Base-by-base conservation (phyloP, 2,888 invertebrate species). In the Hemicrepidius hirtus region DNA sequence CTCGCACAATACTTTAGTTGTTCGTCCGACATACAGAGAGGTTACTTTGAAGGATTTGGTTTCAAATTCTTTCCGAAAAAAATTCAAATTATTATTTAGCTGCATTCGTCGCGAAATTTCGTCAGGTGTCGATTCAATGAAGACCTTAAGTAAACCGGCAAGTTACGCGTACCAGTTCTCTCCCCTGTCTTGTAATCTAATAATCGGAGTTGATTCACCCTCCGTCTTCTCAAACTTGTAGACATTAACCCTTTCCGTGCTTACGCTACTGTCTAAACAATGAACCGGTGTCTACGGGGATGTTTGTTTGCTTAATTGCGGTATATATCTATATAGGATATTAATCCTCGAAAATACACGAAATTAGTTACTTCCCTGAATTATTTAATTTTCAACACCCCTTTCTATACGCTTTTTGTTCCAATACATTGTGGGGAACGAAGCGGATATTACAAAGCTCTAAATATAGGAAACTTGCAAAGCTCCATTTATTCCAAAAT, bases 131-230 rank as follows among this genome's bases (percentile, higher is more conserved):
- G 63, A 63, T 59, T 46, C 53, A 65, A 50, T 57, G 35, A 49
- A 64, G 65, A 44, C 37, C 50, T 67, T 67, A 71, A 66, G 67
- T 64, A 71, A 59, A 65, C 66, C 74, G 73, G 68, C 64, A 67
- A 76, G 68, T 72, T 74, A 64, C 68, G 65, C 67, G 71, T 68
- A 71, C 70, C 69, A 67, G 44, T 60, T 41, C 16, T 13, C 44
- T 16, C 75, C 74, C 73, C 67, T 67, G 66, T 71, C 68, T 71
- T 69, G 75, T 79, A 79, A 80, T 79, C 79, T 79, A 80, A 80
- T 80, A 80, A 80, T 79, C 78, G 68, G 76, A 79, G 78, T 77
- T 68, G 78, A 79, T 80, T 79, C 77, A 78, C 78, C 76, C 72
- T 62, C 44, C 72, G 57, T 67, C 71, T 64, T 67, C 72, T 60